A percentile compares a stretch with the other conserved stretches of the same genome.
These are phyloP conservation scores for Vicugna pacos DNA, from an alignment of 2,113 vertebrate species.

Conservation along the genomic window DNA sequence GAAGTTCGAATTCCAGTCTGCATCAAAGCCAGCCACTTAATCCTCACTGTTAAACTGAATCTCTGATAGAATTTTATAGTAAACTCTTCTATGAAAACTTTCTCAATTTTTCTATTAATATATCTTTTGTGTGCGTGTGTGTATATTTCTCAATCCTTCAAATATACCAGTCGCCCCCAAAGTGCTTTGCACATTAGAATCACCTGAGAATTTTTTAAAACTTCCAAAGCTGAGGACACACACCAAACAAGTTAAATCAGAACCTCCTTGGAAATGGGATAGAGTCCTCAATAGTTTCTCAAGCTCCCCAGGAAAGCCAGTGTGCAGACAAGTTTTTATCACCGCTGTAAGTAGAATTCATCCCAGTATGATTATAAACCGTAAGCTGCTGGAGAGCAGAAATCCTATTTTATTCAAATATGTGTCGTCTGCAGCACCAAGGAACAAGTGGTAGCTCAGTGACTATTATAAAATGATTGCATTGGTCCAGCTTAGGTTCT, in stretches of 20 bases:
- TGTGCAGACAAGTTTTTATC: background rate
- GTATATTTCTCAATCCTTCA: background rate
- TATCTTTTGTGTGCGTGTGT: background rate
- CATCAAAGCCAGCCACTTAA: background rate
- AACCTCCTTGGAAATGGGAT: background rate
- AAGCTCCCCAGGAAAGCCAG: background rate
- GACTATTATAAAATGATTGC: slow-evolving; percentile 7
- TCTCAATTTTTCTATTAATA: background rate
- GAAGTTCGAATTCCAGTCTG: background rate
- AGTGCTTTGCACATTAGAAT: background rate
- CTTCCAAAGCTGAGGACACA: background rate
- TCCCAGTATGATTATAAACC: background rate
- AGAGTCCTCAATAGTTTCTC: background rate
- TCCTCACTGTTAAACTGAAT: background rate
- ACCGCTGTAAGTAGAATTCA: background rate
- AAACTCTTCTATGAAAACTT: background rate
- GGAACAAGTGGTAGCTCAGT: background rate
- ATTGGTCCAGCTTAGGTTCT: background rate
- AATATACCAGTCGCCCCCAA: background rate
- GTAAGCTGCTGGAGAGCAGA: background rate
- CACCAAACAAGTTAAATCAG: background rate
- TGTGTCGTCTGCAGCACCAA: background rate
- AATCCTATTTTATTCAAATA: slow-evolving; percentile 45
- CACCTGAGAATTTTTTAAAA: background rate
- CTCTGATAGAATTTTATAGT: background rate